These are phyloP conservation scores for Drosophila sucinea DNA, from an alignment of 1,140 invertebrate genomes.

Conservation along the genomic window DNA sequence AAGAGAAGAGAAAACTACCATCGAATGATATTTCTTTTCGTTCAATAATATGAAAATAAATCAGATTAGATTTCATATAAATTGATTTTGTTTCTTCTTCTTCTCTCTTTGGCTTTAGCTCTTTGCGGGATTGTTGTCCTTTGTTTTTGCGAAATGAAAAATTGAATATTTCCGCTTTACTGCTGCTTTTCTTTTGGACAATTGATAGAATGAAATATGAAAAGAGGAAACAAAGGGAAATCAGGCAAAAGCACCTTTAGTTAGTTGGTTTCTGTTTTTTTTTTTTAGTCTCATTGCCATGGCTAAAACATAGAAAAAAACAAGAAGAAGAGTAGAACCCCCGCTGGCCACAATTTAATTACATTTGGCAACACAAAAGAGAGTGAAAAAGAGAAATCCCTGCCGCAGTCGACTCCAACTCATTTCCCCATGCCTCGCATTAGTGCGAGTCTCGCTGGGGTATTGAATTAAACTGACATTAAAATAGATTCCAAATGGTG, in stretches of 20 bases:
- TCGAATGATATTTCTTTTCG: not conserved
- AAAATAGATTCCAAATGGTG: slow-evolving; percentile 63
- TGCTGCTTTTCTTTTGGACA: not conserved
- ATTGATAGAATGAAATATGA: not conserved
- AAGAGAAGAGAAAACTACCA: no score
- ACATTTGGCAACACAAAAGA: slow-evolving; percentile 63
- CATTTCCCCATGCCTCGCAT: slow-evolving; percentile 41
- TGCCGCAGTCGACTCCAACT: not conserved
- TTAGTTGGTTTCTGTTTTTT: not conserved
- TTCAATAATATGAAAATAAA: not conserved
- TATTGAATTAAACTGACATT: slow-evolving; percentile 81
- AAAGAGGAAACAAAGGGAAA: slow-evolving; percentile 14
- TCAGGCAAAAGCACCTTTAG: slow-evolving; percentile 10
- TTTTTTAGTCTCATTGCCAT: slow-evolving; percentile 3
- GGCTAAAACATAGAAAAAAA: slow-evolving; percentile 30
- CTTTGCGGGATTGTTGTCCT: not conserved
- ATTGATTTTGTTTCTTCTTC: not conserved
- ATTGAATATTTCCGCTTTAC: slow-evolving; percentile 71
- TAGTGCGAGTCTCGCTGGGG: slow-evolving; percentile 53
- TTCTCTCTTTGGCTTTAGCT: not conserved
- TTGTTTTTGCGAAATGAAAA: slow-evolving; percentile 11
- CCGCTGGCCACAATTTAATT: slow-evolving; percentile 75
- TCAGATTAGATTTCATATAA: slow-evolving; percentile 3
- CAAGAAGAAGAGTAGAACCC: slow-evolving; percentile 8
- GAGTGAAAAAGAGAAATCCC: slow-evolving; percentile 15